These are phyloP conservation scores for Rhopalosiphum maidis DNA, from an alignment of 1,140 invertebrate genomes.

Conservation along the genomic window DNA sequence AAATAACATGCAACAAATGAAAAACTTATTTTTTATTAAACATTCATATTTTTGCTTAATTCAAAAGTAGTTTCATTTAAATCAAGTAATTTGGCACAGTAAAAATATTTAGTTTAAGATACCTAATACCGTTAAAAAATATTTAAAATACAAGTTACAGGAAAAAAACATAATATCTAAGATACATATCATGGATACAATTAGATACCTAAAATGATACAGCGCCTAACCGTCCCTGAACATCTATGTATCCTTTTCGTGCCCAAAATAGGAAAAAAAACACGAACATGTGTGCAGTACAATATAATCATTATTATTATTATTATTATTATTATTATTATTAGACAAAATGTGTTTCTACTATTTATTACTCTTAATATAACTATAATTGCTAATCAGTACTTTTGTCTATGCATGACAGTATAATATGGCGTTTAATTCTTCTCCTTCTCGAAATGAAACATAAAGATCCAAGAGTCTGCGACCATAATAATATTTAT, in stretches of 20 bases:
- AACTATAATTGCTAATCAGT: conserved; percentile 51
- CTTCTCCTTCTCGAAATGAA: conserved; percentile 14
- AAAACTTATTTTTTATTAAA: background rate
- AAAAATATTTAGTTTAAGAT: background rate
- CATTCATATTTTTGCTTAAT: background rate
- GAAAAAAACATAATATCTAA: background rate
- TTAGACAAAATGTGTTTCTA: conserved; percentile 38
- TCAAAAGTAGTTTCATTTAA: background rate
- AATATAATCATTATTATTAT: background rate
- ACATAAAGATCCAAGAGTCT: conserved; percentile 48
- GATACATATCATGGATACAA: background rate
- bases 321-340: conserved; percentile 20
- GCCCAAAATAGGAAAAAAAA: background rate
- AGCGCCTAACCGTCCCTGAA: background rate
- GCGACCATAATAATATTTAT: background rate
- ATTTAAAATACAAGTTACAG: background rate
- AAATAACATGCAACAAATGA: background rate
- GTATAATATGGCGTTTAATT: conserved; percentile 17
- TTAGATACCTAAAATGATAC: background rate
- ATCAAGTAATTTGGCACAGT: background rate
- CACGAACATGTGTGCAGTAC: background rate
- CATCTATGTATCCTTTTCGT: background rate
- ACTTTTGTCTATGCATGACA: conserved; percentile 50
- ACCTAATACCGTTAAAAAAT: background rate
- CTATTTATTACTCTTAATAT: conserved; percentile 54